Percentiles rank a stretch among this genome's conserved stretches.
These are phyloP conservation scores for Drosophila limbata DNA, from an alignment of 2,888 invertebrate species.

Conservation along the genomic window DNA sequence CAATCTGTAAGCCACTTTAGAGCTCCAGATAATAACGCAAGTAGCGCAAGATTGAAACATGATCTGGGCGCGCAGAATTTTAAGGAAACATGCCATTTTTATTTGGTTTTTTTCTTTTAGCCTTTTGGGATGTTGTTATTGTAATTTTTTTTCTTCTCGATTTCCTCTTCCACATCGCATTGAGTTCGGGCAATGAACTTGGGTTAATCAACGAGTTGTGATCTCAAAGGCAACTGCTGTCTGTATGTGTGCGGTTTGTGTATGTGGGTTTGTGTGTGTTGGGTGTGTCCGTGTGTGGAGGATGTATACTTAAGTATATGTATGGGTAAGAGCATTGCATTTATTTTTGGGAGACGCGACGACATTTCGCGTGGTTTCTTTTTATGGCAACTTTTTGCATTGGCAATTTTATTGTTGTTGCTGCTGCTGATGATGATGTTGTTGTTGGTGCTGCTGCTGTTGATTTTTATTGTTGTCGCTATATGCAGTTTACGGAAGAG, in stretches of 20 bases:
- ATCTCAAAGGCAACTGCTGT: conserved; percentile 52
- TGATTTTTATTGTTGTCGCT: conserved; percentile 32
- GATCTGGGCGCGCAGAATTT: conserved; percentile 52
- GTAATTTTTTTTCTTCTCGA: conserved; percentile 43
- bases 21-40: background rate
- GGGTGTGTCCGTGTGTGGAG: conserved; percentile 32
- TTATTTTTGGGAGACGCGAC: conserved; percentile 76
- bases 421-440: conserved; percentile 30
- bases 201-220: conserved; percentile 67
- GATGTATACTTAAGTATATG: conserved; percentile 53
- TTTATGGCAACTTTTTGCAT: conserved; percentile 78
- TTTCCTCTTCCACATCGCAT: conserved; percentile 65
- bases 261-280: conserved; percentile 17
- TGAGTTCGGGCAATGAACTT: conserved; percentile 68
- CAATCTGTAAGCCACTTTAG: background rate
- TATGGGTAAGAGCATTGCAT: conserved; percentile 66
- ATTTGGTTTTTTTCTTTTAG: conserved; percentile 21
- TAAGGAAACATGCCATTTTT: conserved; percentile 30
- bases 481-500: conserved; percentile 61
- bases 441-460: conserved; percentile 37
- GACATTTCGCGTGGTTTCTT: conserved; percentile 62
- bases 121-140: conserved; percentile 26
- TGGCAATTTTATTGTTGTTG: conserved; percentile 43
- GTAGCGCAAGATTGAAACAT: conserved; percentile 37
- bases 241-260: conserved; percentile 1